Evolutionary conservation across 2,113 vertebrate genomes (phyloP).

Genomic region (Dryoscopus gambensis): DNA sequence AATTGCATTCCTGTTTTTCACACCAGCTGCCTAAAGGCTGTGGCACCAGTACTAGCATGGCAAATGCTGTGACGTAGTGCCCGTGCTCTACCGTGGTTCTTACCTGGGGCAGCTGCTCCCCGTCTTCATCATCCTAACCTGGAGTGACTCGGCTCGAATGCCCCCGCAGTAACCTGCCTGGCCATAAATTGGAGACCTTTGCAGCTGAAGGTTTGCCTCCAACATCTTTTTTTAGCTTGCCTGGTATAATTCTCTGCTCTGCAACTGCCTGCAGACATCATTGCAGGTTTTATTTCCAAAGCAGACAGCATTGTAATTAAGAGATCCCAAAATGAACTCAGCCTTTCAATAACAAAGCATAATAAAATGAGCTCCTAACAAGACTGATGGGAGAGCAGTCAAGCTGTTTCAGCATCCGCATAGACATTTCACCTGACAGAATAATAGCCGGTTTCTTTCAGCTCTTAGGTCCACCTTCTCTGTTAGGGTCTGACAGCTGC

Average conservation of each 20-base stretch:
- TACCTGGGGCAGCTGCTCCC: background rate
- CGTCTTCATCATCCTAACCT: background rate
- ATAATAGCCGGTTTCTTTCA: slow-evolving; percentile 12
- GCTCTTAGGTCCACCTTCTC: background rate
- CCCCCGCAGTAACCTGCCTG: background rate
- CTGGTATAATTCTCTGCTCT: background rate
- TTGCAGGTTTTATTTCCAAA: background rate
- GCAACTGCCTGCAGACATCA: background rate
- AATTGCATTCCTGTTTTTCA: background rate
- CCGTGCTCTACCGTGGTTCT: fast-evolving
- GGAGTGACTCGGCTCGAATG: background rate
- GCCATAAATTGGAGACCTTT: slow-evolving; percentile 11
- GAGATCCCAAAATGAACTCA: background rate
- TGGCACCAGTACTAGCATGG: background rate
- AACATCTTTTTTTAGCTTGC: background rate
- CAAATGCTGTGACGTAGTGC: fast-evolving
- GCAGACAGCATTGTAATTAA: background rate
- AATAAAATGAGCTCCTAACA: background rate
- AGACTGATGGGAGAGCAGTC: background rate
- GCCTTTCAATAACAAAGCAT: background rate
- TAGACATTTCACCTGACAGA: background rate
- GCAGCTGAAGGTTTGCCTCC: background rate
- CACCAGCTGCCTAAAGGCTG: background rate
- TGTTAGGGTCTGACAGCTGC: background rate
- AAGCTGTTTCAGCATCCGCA: background rate